phyloP scores from a whole-genome alignment of 2,797 vertebrate species.

The Pristis pectinata region DNA sequence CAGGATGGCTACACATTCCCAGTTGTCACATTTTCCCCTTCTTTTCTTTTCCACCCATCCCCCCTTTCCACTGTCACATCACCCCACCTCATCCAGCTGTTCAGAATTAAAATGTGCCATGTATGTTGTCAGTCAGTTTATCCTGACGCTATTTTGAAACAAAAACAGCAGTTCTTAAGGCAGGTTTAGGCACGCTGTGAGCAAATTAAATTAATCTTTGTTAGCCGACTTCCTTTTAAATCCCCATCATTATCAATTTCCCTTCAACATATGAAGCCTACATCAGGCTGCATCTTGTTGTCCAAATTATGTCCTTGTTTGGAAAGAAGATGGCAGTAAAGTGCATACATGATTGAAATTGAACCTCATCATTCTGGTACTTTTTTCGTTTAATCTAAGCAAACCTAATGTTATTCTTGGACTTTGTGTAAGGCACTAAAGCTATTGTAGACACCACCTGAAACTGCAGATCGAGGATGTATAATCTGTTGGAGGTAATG shows the following conservation, averaged over 20 bases:
- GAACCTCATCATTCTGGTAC: not conserved
- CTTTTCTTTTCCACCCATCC: too few relatives aligned
- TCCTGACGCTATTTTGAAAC: not conserved
- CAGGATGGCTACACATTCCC: not conserved
- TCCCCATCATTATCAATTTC: not conserved
- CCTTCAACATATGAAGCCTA: not conserved
- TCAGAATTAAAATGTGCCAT: not conserved
- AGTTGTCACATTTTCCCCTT: not conserved
- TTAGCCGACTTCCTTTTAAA: not conserved
- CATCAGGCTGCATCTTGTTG: not conserved
- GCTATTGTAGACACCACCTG: not conserved
- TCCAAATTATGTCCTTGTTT: not conserved
- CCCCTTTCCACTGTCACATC: not conserved
- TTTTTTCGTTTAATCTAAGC: not conserved
- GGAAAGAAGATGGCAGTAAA: not conserved
- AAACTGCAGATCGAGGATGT: not conserved
- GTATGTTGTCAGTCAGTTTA: not conserved
- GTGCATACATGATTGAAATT: not conserved
- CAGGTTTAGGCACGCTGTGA: not conserved
- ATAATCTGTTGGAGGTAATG: not conserved
- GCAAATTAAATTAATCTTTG: not conserved
- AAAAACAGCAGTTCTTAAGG: not conserved
- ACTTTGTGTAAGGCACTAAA: not conserved
- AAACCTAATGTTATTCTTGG: not conserved
- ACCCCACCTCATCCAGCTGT: not conserved